Evolutionary conservation across 2,113 vertebrate species (phyloP).

Genomic region (Girardinichthys multiradiatus): DNA sequence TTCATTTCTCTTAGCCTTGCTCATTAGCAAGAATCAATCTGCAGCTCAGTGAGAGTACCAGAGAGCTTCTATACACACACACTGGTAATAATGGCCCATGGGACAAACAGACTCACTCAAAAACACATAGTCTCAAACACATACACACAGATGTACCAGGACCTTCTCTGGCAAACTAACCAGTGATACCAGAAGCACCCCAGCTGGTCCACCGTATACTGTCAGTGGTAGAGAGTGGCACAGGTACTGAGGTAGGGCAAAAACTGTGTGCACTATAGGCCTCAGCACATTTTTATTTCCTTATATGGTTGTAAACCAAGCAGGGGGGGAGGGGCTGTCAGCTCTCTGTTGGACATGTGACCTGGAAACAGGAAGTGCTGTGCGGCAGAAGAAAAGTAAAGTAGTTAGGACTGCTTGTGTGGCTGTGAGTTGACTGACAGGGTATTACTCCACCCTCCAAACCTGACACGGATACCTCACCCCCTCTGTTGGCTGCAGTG

Average conservation of each 20-base stretch:
- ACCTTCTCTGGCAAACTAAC: constrained; percentile 15
- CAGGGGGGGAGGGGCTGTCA: constrained; percentile 39
- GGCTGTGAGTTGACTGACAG: background rate
- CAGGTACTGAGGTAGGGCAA: constrained; percentile 21
- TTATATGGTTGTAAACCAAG: constrained; percentile 78
- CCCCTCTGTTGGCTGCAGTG: constrained; percentile 51
- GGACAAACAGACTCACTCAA: constrained; percentile 25
- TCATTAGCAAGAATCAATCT: constrained; percentile 70
- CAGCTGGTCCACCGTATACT: background rate
- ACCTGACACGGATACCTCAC: constrained; percentile 17
- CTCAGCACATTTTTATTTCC: constrained; percentile 70
- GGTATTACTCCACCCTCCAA: constrained; percentile 2
- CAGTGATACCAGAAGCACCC: constrained; percentile 15
- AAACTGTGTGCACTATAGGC: constrained; percentile 19
- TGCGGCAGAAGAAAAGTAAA: constrained; percentile 41
- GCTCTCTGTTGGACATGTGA: constrained; percentile 63
- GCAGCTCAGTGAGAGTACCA: constrained; percentile 25
- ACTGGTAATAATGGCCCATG: constrained; percentile 49
- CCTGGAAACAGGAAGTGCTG: constrained; percentile 78
- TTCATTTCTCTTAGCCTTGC: constrained; percentile 33
- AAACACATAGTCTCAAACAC: background rate
- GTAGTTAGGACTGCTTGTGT: constrained; percentile 16
- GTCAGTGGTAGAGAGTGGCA: constrained; percentile 12
- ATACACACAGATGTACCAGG: background rate
- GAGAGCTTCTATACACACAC: constrained; percentile 55